phyloP scores from a whole-genome alignment of 2,113 vertebrate genomes.

The Poeciliopsis occidentalis region DNA sequence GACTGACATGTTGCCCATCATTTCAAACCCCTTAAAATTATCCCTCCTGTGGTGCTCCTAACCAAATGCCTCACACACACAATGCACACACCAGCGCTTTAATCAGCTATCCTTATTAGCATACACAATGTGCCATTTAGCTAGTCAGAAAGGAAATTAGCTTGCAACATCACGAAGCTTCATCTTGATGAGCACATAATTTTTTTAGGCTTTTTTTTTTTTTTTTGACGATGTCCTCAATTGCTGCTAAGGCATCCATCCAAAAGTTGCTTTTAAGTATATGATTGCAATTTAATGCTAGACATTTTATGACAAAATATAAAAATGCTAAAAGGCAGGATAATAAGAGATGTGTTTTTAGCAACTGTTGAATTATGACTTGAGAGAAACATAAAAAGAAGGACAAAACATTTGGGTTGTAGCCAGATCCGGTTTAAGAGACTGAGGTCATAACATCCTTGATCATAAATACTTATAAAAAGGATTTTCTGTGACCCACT shows the following conservation, averaged over 20 bases:
- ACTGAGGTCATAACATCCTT: conserved; percentile 13
- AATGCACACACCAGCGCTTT: conserved; percentile 21
- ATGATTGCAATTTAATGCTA: conserved; percentile 30
- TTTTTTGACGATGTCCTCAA: neutral
- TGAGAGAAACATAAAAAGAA: conserved; percentile 26
- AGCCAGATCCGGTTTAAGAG: conserved; percentile 23
- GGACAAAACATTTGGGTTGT: conserved; percentile 14
- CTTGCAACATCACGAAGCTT: conserved; percentile 11
- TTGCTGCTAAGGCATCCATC: neutral
- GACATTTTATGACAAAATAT: conserved; percentile 31
- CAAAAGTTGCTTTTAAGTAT: conserved; percentile 20
- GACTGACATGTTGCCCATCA: conserved; percentile 37
- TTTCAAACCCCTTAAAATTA: conserved; percentile 43
- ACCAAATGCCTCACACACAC: conserved; percentile 43
- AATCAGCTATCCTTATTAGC: conserved; percentile 61
- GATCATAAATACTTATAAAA: conserved; percentile 12
- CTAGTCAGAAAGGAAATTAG: conserved; percentile 45
- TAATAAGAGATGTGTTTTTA: neutral
- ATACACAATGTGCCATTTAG: conserved; percentile 49
- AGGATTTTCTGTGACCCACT: conserved; percentile 15
- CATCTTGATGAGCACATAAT: conserved; percentile 18
- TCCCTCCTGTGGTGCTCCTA: conserved; percentile 35
- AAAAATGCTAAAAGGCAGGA: conserved; percentile 19
- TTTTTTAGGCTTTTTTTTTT: neutral
- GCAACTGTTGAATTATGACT: conserved; percentile 30